Conservation (phyloP, 2,113 vertebrate genomes). For the Gymnorhina tibicen region DNA sequence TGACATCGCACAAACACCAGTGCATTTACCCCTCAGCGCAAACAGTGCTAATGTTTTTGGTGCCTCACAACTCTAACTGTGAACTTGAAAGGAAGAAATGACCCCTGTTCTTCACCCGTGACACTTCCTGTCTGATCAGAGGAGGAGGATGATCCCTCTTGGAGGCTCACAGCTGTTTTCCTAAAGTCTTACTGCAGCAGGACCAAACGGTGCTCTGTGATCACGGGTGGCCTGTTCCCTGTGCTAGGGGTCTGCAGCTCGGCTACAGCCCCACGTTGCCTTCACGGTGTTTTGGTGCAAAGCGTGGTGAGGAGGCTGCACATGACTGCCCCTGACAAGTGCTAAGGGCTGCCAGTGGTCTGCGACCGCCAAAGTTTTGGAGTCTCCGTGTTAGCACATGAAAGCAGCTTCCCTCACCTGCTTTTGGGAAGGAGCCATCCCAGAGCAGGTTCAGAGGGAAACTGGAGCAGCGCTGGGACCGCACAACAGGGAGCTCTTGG, state of each 20-base stretch:
- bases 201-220: background rate
- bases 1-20: background rate
- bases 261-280: background rate
- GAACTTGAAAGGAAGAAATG: background rate
- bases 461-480: background rate
- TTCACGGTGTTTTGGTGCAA: background rate
- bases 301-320: background rate
- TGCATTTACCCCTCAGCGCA: background rate
- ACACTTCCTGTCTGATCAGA: background rate
- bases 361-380: background rate
- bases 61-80: constrained; percentile 33
- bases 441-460: background rate
- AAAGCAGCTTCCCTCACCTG: background rate
- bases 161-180: background rate
- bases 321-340: background rate
- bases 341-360: background rate
- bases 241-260: background rate
- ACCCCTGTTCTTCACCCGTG: background rate
- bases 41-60: background rate
- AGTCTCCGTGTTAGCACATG: background rate
- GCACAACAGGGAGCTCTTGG: background rate
- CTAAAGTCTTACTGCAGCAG: background rate
- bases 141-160: background rate
- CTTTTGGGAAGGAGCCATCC: background rate
- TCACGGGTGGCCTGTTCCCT: background rate